A percentile compares a stretch with the other conserved stretches of the same genome.
These are phyloP conservation scores for Poliocrania exsul DNA, from an alignment of 2,797 vertebrate genomes.

Conservation along the genomic window DNA sequence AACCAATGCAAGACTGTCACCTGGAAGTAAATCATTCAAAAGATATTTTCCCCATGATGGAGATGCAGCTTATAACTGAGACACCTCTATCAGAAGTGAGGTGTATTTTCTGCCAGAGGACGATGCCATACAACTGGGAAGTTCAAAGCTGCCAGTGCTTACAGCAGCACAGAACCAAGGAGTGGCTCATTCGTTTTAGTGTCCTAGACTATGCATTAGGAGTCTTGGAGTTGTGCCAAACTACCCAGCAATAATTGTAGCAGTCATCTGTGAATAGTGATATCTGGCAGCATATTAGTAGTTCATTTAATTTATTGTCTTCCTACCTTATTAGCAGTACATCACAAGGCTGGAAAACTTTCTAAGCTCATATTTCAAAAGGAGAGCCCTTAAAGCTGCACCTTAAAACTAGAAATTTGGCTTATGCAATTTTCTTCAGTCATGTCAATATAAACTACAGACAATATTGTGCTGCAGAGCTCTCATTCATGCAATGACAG, in stretches of 20 bases:
- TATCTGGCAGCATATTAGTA: constrained; percentile 11
- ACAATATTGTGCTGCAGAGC: neutral
- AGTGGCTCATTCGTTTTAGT: constrained; percentile 19
- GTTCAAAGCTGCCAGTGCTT: neutral
- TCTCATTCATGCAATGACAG: constrained; percentile 12
- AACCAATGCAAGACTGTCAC: neutral
- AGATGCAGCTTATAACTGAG: neutral
- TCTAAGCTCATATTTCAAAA: constrained; percentile 42
- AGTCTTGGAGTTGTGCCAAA: neutral
- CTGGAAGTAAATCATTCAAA: neutral
- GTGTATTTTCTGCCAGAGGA: neutral
- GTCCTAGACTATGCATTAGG: neutral
- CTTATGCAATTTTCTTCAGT: neutral
- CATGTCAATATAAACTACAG: neutral
- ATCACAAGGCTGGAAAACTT: constrained; percentile 42
- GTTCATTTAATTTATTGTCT: constrained; percentile 53
- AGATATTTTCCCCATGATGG: neutral
- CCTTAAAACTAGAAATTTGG: constrained; percentile 13
- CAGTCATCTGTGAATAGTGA: constrained; percentile 46
- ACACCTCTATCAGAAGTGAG: neutral
- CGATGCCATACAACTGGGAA: neutral
- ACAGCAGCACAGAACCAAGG: neutral
- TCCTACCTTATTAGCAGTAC: constrained; percentile 48
- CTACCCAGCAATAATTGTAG: constrained; percentile 41
- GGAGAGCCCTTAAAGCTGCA: neutral